Base-by-base conservation (phyloP, 2,797 vertebrate genomes). In the Dromococcyx pavoninus region DNA sequence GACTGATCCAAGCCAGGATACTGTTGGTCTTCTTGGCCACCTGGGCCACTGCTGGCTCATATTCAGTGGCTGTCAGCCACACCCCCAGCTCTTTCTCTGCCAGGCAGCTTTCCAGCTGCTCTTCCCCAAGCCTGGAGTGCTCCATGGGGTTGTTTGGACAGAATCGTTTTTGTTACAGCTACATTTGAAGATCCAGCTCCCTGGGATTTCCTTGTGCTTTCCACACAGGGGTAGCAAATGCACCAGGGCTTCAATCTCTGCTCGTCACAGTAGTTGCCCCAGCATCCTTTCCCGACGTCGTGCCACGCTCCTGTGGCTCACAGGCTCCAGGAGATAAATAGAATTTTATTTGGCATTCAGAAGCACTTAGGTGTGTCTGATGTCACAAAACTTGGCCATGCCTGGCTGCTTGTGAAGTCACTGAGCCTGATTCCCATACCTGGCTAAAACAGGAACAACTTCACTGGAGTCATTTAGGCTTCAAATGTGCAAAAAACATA, bases 311-410 rank as follows among this genome's bases (percentile, higher is more conserved):
- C 35, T 3, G 9, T 32, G 50, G 30, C 18, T 46, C 14, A 1
- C 15, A 28, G 4, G 41, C 56, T 64, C 28, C 3, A 1, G 28
- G 69, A 15, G 19, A 53, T 8, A 69, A 77, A 69, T 27, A 9
- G 56, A 9, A n/a, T 41, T 65, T 44, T 35, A 17, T 24, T 57
- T 53, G 22, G 30, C 13, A 3, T 50, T 53, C 11, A 4, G 71
- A 86, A 72, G 48, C 41, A 3, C n/a, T 65, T 72, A 5, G 22
- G 61, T 43, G 24, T 19, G 33, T 32, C 67, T 13, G 37, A 25
- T 57, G 18, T 2, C 27, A 3, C 22, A 9, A n/a, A 60, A 16
- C 19, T 2, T 8, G 2, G 3, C 5, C 25, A 1, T 0, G 0
- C 44, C 7, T 16, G 24, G 6, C 17, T 76, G 35, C 21, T 58